phyloP scores from a whole-genome alignment of 2,113 vertebrate species.

The Petroica traversi region DNA sequence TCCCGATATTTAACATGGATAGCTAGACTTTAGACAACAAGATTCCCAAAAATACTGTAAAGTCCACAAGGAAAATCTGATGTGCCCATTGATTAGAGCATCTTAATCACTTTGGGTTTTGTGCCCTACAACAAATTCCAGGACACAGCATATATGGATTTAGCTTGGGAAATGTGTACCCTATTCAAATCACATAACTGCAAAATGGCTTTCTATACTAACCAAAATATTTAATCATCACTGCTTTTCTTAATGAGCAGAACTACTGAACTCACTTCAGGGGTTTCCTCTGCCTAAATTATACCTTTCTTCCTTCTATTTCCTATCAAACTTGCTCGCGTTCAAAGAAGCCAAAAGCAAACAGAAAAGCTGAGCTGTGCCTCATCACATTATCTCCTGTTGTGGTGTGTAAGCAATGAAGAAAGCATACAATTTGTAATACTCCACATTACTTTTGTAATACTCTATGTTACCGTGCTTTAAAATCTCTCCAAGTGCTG shows the following conservation, averaged over 20 bases:
- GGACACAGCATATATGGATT: slow-evolving; percentile 5
- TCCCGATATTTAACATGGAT: slow-evolving; percentile 37
- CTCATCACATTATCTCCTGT: neutral
- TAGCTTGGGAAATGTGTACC: slow-evolving; percentile 6
- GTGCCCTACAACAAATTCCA: slow-evolving; percentile 11
- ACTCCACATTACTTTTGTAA: neutral
- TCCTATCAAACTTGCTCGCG: neutral
- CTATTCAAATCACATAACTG: slow-evolving; percentile 14
- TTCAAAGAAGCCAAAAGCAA: neutral
- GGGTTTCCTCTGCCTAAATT: slow-evolving; percentile 17
- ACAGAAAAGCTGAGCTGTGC: neutral
- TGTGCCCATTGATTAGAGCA: neutral
- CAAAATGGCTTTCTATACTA: neutral
- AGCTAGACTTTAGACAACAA: slow-evolving; percentile 13
- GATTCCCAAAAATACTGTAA: slow-evolving; percentile 55
- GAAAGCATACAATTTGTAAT: neutral
- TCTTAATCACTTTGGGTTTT: slow-evolving; percentile 18
- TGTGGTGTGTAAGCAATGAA: neutral
- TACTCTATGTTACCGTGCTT: neutral
- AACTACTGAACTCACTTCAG: neutral
- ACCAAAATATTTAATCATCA: slow-evolving; percentile 7
- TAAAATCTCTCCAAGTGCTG: neutral
- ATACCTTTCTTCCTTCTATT: slow-evolving; percentile 30
- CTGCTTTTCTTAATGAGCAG: neutral
- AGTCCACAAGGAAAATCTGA: slow-evolving; percentile 39